Conservation (phyloP, 2,888 invertebrate genomes). For the Isoperla grammatica region DNA sequence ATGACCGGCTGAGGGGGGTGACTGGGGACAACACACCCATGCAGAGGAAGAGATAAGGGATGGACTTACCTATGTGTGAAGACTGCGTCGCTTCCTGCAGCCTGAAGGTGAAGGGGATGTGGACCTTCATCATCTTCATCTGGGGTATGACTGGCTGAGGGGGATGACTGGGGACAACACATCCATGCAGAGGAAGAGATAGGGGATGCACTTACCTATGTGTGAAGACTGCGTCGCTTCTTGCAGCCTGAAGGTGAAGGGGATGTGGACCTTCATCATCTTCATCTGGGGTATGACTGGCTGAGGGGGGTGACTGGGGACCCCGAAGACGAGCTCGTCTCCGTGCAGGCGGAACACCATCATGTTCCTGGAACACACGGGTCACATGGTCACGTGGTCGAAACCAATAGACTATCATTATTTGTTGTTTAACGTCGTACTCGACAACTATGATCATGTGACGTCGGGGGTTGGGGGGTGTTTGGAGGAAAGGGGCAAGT, state of each 20-base stretch:
- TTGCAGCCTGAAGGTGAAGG: conserved; percentile 71
- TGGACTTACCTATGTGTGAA: too few relatives aligned
- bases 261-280: conserved; percentile 79
- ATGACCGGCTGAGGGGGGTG: conserved; percentile 50
- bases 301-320: conserved; percentile 41
- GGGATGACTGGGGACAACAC: conserved; percentile 45
- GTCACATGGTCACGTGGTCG: neutral
- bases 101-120: conserved; percentile 77
- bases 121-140: conserved; percentile 77
- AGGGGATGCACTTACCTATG: too few relatives aligned
- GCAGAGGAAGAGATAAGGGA: too few relatives aligned
- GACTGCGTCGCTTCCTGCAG: conserved; percentile 64
- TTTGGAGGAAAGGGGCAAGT: too few relatives aligned
- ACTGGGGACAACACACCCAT: conserved; percentile 48
- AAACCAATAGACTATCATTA: neutral
- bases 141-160: conserved; percentile 59
- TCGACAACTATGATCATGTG: too few relatives aligned
- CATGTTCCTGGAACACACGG: conserved; percentile 62
- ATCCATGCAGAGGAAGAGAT: too few relatives aligned
- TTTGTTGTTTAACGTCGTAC: too few relatives aligned
- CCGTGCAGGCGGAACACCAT: conserved; percentile 67
- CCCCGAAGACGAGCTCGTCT: conserved; percentile 57
- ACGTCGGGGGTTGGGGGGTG: too few relatives aligned
- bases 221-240: conserved; percentile 61
- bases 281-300: conserved; percentile 68